Evolutionary conservation across 2,888 invertebrate species (phyloP), one percentile per base, ranked within the genome.

Genomic region (Aporophyla nigra): DNA sequence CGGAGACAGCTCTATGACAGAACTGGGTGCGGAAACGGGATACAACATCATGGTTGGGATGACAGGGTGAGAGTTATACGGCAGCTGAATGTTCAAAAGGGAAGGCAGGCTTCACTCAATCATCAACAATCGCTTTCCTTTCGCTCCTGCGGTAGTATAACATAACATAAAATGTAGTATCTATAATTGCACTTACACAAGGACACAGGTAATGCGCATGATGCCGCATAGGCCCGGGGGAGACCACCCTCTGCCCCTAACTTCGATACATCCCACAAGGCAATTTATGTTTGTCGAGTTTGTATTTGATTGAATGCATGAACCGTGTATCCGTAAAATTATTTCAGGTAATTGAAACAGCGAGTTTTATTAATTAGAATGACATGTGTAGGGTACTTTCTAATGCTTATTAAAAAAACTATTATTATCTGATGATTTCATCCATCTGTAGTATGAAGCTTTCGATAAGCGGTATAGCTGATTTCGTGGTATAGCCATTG

Each of bases 401-500:
- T 19, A 5, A 16, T 0, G 9, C 27, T 19, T 19, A 33, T 59
- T 4, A 4, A 12, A 12, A 62, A 62, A 62, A 62, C 14, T n/a
- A 14, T 14, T 27, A 33, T 7, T 53, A 21, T 27, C 66, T 53
- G 14, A 14, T 24, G 51, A 24, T 53, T 24, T 24, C 40, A 72
- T 24, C 24, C 21, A 24, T 14, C 49, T n/a, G n/a, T 9, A 49
- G 21, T 14, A 14, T 24, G 40, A 51, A 71, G 9, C 53, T 16
- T 73, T 73, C 27, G 21, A 73, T 43, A 51, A 10, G 72, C 40
- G 24, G 3, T 24, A 9, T 33, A 24, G 49, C 5, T 71, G 49
- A 33, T 53, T 21, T 27, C 24, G 21, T 54, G 21, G n/a, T 53
- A 33, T 46, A 5, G 46, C 12, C 43, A 27, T n/a, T n/a, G 27